These are phyloP conservation scores for Microctenopoma stevenorrisi DNA, from an alignment of 2,797 vertebrate genomes.

Conservation along the genomic window DNA sequence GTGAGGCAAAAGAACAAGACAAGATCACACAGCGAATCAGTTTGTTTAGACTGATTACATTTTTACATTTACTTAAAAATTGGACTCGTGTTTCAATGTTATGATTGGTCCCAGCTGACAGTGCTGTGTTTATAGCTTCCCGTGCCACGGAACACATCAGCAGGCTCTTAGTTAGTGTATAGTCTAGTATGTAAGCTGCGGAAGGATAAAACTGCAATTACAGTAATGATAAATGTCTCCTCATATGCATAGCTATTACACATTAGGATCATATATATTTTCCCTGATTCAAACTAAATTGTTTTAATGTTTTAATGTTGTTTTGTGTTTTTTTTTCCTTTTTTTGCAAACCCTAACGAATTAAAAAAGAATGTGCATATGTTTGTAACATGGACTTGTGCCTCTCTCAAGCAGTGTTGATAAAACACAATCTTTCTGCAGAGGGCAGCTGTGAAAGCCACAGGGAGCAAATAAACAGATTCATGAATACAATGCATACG, in stretches of 20 bases:
- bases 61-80: conserved; percentile 28
- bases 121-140: conserved; percentile 31
- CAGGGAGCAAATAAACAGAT: conserved; percentile 78
- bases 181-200: too few relatives aligned
- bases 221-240: neutral
- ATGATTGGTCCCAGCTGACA: conserved; percentile 26
- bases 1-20: conserved; percentile 34
- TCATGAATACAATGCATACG: conserved; percentile 82
- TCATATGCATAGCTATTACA: conserved; percentile 19
- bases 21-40: conserved; percentile 51
- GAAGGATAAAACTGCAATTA: neutral
- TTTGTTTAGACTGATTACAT: conserved; percentile 24
- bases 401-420: conserved; percentile 67
- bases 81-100: conserved; percentile 8
- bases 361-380: conserved; percentile 67
- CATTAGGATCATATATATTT: conserved; percentile 10
- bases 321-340: conserved; percentile 11
- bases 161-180: conserved; percentile 9
- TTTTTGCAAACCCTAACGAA: conserved; percentile 35
- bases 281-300: conserved; percentile 18
- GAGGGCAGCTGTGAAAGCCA: conserved; percentile 76
- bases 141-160: conserved; percentile 13
- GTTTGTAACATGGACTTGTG: conserved; percentile 58
- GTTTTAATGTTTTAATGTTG: conserved; percentile 24
- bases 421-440: conserved; percentile 74